Evolutionary conservation across 2,113 vertebrate genomes (phyloP).

Genomic region (Lepidothrix coronata): DNA sequence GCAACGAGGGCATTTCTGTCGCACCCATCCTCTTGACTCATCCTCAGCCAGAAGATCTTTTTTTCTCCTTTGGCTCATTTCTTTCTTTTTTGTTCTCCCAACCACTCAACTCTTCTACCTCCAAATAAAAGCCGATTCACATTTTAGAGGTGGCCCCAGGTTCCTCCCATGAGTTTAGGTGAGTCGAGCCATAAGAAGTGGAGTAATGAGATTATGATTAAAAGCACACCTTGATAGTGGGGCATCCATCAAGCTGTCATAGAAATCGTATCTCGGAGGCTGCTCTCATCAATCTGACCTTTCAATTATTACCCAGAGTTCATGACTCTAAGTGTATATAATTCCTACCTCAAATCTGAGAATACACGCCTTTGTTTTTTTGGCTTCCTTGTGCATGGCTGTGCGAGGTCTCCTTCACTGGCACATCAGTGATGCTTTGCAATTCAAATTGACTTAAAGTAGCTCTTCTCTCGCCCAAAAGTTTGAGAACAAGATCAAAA

Average conservation of each 20-base stretch:
- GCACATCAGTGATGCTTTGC: fast-evolving
- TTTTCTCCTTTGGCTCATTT: neutral
- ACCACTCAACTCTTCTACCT: neutral
- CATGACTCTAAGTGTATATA: conserved; percentile 65
- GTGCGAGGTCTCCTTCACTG: neutral
- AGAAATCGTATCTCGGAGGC: conserved; percentile 73
- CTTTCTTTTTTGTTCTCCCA: neutral
- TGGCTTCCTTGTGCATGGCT: neutral
- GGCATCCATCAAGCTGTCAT: conserved; percentile 80
- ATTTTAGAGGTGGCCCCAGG: conserved; percentile 57
- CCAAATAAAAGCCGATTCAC: conserved; percentile 54
- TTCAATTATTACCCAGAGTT: conserved; percentile 76
- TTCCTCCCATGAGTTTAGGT: conserved; percentile 73
- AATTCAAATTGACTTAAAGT: conserved; percentile 4
- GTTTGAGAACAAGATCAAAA: neutral
- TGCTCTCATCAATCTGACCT: conserved; percentile 79
- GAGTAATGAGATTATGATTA: conserved; percentile 82
- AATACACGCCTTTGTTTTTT: conserved; percentile 19
- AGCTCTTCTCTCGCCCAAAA: neutral
- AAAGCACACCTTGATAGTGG: conserved; percentile 77
- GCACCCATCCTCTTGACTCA: neutral
- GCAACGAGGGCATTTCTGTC: neutral
- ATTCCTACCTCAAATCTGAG: conserved; percentile 41
- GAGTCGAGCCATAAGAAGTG: conserved; percentile 73
- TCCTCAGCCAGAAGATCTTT: neutral